Conservation (phyloP, 2,797 vertebrate genomes). For the Sebastes ruberrimus region DNA sequence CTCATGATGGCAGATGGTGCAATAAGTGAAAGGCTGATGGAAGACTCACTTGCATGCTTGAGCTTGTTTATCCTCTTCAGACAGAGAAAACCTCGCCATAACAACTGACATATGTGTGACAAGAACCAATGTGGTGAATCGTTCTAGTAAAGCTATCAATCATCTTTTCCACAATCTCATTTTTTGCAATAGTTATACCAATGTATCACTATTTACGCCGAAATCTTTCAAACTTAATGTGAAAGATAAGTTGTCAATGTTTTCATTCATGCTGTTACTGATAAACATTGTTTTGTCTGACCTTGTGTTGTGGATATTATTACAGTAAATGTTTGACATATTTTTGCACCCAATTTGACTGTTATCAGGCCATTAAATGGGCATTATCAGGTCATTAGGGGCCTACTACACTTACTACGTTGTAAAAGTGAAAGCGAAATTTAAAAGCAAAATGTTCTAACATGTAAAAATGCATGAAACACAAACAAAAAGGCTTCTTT, state of each 20-base stretch:
- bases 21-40: conserved; percentile 10
- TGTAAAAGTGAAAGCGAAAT: too few species aligned
- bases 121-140: neutral
- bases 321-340: neutral
- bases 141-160: neutral
- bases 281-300: neutral
- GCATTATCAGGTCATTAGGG: too few species aligned
- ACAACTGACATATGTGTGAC: neutral
- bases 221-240: neutral
- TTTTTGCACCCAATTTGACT: neutral
- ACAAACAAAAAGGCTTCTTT: too few species aligned
- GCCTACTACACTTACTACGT: too few species aligned
- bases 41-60: neutral
- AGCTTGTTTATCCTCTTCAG: conserved; percentile 17
- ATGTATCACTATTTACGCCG: neutral
- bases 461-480: too few species aligned
- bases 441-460: too few species aligned
- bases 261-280: neutral
- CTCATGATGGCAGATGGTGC: conserved; percentile 22
- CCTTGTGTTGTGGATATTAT: neutral
- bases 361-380: too few species aligned
- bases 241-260: neutral
- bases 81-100: neutral
- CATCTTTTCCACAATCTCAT: neutral
- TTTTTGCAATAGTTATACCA: neutral